phyloP scores from a whole-genome alignment of 2,113 vertebrate species.

The Notarius quadriscutis region DNA sequence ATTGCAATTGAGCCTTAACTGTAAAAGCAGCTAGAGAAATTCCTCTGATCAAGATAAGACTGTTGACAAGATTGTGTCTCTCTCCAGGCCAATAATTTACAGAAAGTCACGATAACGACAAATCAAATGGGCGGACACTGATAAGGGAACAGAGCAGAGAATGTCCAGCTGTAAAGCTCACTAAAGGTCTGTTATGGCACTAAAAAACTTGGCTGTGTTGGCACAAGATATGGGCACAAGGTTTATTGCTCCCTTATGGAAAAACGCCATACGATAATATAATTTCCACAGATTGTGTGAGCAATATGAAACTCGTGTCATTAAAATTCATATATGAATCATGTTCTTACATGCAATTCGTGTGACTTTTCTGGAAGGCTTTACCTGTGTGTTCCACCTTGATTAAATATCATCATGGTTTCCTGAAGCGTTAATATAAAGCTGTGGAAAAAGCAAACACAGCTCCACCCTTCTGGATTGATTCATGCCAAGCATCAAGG shows the following conservation, averaged over 20 bases:
- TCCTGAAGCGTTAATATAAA: background rate
- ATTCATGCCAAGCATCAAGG: conserved; percentile 19
- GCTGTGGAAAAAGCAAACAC: conserved; percentile 15
- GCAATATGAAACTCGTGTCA: background rate
- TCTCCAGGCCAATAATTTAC: background rate
- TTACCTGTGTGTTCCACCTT: conserved; percentile 17
- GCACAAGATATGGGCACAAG: background rate
- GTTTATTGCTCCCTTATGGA: background rate
- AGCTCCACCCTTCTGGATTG: conserved; percentile 14
- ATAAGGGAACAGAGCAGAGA: background rate
- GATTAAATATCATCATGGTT: conserved; percentile 17
- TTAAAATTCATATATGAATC: background rate
- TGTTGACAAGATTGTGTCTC: background rate
- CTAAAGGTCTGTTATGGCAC: background rate
- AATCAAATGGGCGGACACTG: background rate
- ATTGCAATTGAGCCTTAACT: background rate
- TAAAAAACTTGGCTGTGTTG: background rate
- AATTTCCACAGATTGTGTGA: background rate
- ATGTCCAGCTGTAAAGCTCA: background rate
- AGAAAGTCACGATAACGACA: background rate
- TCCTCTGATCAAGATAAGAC: background rate
- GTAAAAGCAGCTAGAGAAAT: background rate
- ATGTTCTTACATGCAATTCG: background rate
- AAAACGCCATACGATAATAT: background rate
- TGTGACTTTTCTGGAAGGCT: background rate